Percentiles rank a stretch among this genome's conserved stretches.
phyloP scores from a whole-genome alignment of 2,888 invertebrate genomes.

The Saturnia japonica region DNA sequence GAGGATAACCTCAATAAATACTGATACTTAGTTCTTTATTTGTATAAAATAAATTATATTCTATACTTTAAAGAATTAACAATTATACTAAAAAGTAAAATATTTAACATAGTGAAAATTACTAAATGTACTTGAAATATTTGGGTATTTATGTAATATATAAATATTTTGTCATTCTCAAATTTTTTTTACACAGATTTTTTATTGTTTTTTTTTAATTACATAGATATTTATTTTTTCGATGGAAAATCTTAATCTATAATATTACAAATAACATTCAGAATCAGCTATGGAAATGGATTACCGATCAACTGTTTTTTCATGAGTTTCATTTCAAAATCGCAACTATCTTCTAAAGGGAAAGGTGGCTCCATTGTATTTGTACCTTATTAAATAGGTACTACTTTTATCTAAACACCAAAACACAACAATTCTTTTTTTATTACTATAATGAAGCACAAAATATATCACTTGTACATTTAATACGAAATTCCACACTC shows the following conservation, averaged over 20 bases:
- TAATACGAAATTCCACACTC: background rate
- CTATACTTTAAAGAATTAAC: background rate
- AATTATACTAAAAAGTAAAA: background rate
- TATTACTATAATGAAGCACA: slow-evolving; percentile 1
- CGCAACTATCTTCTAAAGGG: slow-evolving; percentile 71
- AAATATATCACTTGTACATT: background rate
- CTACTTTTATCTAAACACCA: slow-evolving; percentile 2
- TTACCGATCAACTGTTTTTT: slow-evolving; percentile 68
- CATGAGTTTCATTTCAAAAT: slow-evolving; percentile 68
- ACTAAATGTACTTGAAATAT: no score
- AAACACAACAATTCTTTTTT: slow-evolving; percentile 16
- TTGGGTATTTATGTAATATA: no score
- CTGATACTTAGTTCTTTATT: background rate
- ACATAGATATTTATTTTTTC: no score
- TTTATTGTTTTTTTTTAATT: no score
- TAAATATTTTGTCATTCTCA: no score
- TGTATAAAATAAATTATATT: background rate
- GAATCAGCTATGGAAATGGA: slow-evolving; percentile 20
- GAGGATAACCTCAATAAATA: no score
- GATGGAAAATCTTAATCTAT: background rate
- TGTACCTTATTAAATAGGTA: background rate
- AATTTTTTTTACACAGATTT: no score
- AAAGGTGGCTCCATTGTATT: slow-evolving; percentile 44
- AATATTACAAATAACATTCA: background rate
- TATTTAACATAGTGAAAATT: background rate